These are phyloP conservation scores for Hestina assimilis DNA, from an alignment of 1,140 invertebrate genomes.

Conservation along the genomic window DNA sequence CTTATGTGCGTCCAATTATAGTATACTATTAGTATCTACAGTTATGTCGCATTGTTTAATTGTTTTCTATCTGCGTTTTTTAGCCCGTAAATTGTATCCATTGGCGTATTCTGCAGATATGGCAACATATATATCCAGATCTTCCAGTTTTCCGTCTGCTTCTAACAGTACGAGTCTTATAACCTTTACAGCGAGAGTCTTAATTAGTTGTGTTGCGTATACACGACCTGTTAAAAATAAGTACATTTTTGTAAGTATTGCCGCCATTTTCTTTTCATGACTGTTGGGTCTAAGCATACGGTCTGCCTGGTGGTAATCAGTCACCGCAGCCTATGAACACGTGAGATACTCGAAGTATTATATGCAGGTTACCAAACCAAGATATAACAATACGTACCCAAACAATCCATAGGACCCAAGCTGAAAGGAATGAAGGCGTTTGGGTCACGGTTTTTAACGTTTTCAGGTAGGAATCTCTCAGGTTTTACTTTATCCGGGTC, in stretches of 20 bases:
- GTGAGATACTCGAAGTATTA: background rate
- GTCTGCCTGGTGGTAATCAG: no score
- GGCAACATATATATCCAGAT: constrained; percentile 46
- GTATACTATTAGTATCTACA: no score
- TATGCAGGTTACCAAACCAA: background rate
- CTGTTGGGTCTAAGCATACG: no score
- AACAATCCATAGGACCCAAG: constrained; percentile 64
- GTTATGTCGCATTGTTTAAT: background rate
- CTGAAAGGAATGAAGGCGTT: constrained; percentile 69
- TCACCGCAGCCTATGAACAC: no score
- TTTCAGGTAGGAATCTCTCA: constrained; percentile 75
- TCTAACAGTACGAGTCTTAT: constrained; percentile 39
- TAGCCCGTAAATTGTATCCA: constrained; percentile 47
- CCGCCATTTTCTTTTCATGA: no score
- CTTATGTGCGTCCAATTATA: no score
- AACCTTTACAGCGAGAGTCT: constrained; percentile 43
- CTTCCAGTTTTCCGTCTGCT: constrained; percentile 41
- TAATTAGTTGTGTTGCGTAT: constrained; percentile 50
- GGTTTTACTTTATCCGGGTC: constrained; percentile 80
- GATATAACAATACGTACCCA: constrained; percentile 40
- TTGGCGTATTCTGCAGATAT: constrained; percentile 48
- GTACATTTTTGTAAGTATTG: no score
- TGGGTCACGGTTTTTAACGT: constrained; percentile 50
- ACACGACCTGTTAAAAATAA: constrained; percentile 44
- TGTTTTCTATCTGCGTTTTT: background rate